A percentile compares a stretch with the other conserved stretches of the same genome.
These are phyloP conservation scores for human (Homo sapiens) DNA, from an alignment of 2,113 vertebrate species.

Conservation along the genomic window DNA sequence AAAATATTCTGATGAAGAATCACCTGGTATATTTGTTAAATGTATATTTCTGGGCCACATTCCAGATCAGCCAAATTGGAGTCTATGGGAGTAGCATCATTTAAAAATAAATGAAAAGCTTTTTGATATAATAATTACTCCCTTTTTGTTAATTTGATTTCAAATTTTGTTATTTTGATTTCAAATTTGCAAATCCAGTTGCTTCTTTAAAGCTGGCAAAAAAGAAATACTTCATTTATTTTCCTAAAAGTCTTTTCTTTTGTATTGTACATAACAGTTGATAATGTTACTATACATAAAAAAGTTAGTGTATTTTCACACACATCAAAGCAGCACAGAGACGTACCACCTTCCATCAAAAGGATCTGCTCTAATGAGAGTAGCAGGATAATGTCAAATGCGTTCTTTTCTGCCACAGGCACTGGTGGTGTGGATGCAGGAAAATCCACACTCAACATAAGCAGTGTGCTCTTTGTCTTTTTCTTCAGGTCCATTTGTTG, in stretches of 20 bases:
- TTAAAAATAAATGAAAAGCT: constrained; percentile 63
- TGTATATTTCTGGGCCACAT: constrained; percentile 51
- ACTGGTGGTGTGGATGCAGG: neutral
- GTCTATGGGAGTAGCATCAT: constrained; percentile 22
- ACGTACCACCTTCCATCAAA: constrained; percentile 38
- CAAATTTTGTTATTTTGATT: constrained; percentile 62
- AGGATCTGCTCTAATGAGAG: constrained; percentile 2
- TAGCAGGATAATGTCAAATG: neutral
- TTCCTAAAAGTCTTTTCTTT: constrained; percentile 56
- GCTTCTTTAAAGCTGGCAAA: constrained; percentile 41
- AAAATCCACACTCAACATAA: neutral
- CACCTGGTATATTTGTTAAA: constrained; percentile 39
- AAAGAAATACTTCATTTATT: constrained; percentile 27
- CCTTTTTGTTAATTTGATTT: constrained; percentile 63
- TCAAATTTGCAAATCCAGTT: constrained; percentile 64
- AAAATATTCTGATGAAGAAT: constrained; percentile 30
- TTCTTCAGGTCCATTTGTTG: neutral
- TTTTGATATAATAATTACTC: constrained; percentile 65
- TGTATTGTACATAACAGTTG: constrained; percentile 33
- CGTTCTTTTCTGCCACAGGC: neutral
- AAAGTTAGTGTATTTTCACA: neutral
- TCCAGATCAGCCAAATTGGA: constrained; percentile 57
- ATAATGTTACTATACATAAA: constrained; percentile 29
- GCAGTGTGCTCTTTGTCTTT: neutral
- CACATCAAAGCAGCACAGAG: constrained; percentile 45